phyloP scores from a whole-genome alignment of 2,113 vertebrate genomes.

The Amphiprion ocellaris region DNA sequence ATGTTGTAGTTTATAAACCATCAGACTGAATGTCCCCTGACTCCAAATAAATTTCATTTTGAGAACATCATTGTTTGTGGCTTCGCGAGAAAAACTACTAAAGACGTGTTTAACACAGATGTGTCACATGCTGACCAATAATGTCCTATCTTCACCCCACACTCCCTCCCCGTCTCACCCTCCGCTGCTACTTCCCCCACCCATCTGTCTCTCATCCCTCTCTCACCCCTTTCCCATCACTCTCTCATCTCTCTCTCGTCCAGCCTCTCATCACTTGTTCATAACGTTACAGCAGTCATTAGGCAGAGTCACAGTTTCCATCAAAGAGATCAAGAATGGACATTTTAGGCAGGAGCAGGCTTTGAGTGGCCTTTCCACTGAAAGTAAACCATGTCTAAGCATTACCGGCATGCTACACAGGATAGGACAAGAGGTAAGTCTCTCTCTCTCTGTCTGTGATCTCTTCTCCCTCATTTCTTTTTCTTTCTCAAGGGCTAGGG shows the following conservation, averaged over 20 bases:
- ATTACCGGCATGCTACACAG: slow-evolving; percentile 57
- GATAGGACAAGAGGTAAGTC: slow-evolving; percentile 30
- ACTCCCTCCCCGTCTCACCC: slow-evolving; percentile 45
- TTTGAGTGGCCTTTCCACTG: slow-evolving; percentile 42
- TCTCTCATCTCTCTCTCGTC: slow-evolving; percentile 69
- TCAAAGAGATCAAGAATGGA: slow-evolving; percentile 66
- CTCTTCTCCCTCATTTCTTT: slow-evolving; percentile 16
- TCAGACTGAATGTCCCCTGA: slow-evolving; percentile 12
- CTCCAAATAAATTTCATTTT: slow-evolving; percentile 10
- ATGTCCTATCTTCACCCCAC: slow-evolving; percentile 43
- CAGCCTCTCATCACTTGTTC: slow-evolving; percentile 78
- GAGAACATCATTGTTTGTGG: slow-evolving; percentile 17
- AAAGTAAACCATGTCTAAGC: slow-evolving; percentile 63
- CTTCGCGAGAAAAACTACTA: slow-evolving; percentile 3
- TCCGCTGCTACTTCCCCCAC: slow-evolving; percentile 39
- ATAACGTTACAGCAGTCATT: slow-evolving; percentile 67
- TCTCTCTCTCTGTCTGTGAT: not conserved
- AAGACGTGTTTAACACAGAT: slow-evolving; percentile 26
- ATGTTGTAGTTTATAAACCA: slow-evolving; percentile 31
- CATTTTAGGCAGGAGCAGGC: slow-evolving; percentile 60
- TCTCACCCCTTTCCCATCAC: slow-evolving; percentile 62
- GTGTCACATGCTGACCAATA: slow-evolving; percentile 46
- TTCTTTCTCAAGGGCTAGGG: slow-evolving; percentile 33
- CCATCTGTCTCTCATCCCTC: slow-evolving; percentile 64
- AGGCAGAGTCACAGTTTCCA: slow-evolving; percentile 72